Conservation (phyloP, 2,797 vertebrate genomes). For the Gobio occitaniae region DNA sequence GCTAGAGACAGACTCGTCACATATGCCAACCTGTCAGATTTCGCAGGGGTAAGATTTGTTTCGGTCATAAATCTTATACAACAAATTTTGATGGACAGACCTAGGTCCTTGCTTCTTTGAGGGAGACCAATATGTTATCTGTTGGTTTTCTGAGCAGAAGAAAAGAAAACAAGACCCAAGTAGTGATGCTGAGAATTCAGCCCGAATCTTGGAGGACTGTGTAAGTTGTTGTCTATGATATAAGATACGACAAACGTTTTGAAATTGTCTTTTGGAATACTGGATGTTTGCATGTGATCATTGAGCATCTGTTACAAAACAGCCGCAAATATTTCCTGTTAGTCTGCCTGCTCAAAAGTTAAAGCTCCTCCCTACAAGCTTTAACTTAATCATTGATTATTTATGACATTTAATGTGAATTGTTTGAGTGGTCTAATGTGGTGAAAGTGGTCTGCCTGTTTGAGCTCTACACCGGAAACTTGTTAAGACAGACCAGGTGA, state of each 20-base stretch:
- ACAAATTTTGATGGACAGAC: conserved; percentile 36
- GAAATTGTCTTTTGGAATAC: not conserved
- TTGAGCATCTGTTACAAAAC: conserved; percentile 21
- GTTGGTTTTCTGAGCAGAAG: conserved; percentile 74
- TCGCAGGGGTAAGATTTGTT: conserved; percentile 74
- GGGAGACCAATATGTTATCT: conserved; percentile 48
- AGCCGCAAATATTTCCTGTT: not conserved
- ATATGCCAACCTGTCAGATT: conserved; percentile 68
- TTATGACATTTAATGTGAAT: not conserved
- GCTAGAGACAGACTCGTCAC: conserved; percentile 65
- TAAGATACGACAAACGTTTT: conserved; percentile 25
- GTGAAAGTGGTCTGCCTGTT: conserved; percentile 12
- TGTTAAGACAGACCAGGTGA: conserved; percentile 37
- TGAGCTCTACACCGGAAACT: conserved; percentile 50
- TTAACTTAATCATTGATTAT: not conserved
- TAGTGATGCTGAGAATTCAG: conserved; percentile 65
- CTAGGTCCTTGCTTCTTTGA: conserved; percentile 39
- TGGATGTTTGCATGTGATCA: not conserved
- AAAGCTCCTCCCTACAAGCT: not conserved
- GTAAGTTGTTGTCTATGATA: conserved; percentile 55
- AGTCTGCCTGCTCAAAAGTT: not conserved
- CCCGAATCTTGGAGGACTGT: conserved; percentile 76
- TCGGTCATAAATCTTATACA: not conserved
- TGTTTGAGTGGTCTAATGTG: not conserved
- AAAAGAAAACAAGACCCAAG: conserved; percentile 82